Conservation (phyloP, 2,888 invertebrate species). For the Lasioglossum marginatum region DNA sequence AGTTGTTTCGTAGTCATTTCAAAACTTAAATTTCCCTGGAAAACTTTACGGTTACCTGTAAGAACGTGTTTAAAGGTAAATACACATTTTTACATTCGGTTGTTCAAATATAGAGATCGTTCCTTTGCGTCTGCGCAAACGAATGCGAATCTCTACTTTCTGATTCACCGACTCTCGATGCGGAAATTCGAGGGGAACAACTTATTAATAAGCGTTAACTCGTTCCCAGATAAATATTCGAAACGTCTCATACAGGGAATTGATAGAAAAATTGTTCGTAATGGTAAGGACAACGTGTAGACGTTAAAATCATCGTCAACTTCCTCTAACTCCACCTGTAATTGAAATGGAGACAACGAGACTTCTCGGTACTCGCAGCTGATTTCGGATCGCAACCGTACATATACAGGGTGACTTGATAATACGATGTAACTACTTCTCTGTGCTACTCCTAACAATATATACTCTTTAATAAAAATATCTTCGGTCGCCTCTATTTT, state of each 20-base stretch:
- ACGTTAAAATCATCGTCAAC: conserved; percentile 23
- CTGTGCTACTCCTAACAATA: neutral
- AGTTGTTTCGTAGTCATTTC: neutral
- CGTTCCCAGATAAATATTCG: neutral
- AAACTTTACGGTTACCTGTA: neutral
- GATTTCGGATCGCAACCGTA: conserved; percentile 45
- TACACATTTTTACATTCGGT: neutral
- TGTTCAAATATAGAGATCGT: neutral
- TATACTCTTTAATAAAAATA: conserved; percentile 25
- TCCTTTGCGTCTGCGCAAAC: conserved; percentile 26
- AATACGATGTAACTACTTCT: conserved; percentile 16
- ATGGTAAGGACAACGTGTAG: neutral
- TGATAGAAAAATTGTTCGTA: neutral
- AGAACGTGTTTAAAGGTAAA: neutral
- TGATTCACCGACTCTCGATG: conserved; percentile 10
- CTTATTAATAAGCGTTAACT: too few species aligned
- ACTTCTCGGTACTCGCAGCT: conserved; percentile 48
- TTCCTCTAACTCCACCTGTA: neutral
- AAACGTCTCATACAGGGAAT: neutral
- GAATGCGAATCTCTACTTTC: neutral
- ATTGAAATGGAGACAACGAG: conserved; percentile 14
- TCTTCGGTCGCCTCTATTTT: neutral
- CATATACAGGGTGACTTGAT: conserved; percentile 33
- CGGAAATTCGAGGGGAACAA: neutral
- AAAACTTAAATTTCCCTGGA: neutral